Evolutionary conservation across 2,797 vertebrate genomes (phyloP), one percentile per base, ranked within the genome.

Genomic region (Cercopithecus petaurista): DNA sequence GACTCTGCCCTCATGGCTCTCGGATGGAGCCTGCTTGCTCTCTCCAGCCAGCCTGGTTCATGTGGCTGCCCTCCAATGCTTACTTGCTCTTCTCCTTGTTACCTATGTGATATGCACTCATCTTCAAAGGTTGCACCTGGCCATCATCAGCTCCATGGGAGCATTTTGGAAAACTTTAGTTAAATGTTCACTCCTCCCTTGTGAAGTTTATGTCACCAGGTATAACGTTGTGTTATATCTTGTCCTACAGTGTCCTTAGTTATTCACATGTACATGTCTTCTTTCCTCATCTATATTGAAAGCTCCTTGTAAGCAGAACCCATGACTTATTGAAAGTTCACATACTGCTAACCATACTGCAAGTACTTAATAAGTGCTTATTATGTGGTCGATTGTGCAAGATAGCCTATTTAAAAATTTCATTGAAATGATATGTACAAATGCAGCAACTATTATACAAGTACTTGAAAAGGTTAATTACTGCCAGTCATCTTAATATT

Each of bases 401-500:
- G 79, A 59, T 70, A 80, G 1, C 72, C 48, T 95, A 0, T 84
- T 50, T 76, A 87, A 92, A 61, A 93, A 77, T 92, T 39, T 36
- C 26, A 52, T 79, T 36, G 17, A 75, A 73, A 70, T 92, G 59
- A 33, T 93, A 61, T 28, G 6, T 30, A 80, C 30, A 94, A 61
- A 91, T 70, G 50, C 5, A 83, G 9, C 76, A 67, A 90, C 11
- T n/a, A 50, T 80, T 55, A 13, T 81, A 2, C 2, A 85, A 85
- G 55, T 67, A 87, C 41, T 88, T 80, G 39, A 57, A 80, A 93
- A 94, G 84, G 61, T 33, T 52, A 76, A 76, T 89, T 84, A 86
- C 75, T 28, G 39, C 21, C 4, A 2, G 50, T 91, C 50, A 46
- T 41, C 41, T 39, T 94, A n/a, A 64, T 46, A 9, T 43, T 61